phyloP scores from a whole-genome alignment of 2,888 invertebrate species.

The Neelides folsomi region DNA sequence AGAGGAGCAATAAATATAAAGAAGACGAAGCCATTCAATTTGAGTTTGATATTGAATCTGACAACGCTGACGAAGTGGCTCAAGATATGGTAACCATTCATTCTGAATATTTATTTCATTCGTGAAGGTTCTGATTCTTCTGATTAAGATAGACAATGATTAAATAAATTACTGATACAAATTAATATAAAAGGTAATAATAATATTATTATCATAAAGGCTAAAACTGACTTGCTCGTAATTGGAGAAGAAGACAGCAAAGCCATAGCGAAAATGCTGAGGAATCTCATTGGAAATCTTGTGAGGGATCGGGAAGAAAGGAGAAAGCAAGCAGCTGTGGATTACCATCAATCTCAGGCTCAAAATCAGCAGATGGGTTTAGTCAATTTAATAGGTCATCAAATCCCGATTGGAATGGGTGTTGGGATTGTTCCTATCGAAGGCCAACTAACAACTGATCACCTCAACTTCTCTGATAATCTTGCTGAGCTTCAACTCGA shows the following conservation, averaged over 20 bases:
- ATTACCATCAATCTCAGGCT: constrained; percentile 6
- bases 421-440: neutral
- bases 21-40: constrained; percentile 99
- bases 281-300: constrained; percentile 69
- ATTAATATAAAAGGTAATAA: neutral
- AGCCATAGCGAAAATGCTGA: constrained; percentile 77
- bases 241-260: constrained; percentile 71
- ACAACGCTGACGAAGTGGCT: constrained; percentile 86
- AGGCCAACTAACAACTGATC: neutral
- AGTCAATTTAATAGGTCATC: too few species aligned
- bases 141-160: neutral
- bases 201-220: constrained; percentile 39
- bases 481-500: constrained; percentile 32
- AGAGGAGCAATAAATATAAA: constrained; percentile 90
- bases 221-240: constrained; percentile 82
- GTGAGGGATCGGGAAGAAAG: constrained; percentile 48
- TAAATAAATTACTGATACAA: neutral
- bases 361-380: neutral
- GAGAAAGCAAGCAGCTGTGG: constrained; percentile 36
- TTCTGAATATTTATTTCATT: neutral
- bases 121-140: neutral
- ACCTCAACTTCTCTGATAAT: neutral
- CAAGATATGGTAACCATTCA: constrained; percentile 62
- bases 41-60: constrained; percentile 82
- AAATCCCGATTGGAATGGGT: too few species aligned